phyloP scores from a whole-genome alignment of 2,797 vertebrate species.

The Sebastes hopkinsi region DNA sequence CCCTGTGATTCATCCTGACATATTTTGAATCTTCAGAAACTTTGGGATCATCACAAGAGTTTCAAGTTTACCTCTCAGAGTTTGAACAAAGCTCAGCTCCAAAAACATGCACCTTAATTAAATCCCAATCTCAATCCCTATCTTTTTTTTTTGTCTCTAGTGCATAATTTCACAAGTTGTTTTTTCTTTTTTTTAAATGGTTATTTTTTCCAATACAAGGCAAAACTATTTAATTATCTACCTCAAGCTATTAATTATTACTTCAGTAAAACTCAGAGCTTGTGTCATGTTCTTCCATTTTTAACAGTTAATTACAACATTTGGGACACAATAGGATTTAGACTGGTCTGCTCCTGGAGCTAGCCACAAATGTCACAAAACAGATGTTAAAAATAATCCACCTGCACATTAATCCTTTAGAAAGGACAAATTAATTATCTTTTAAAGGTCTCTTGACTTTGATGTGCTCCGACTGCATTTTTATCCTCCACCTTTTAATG shows the following conservation, averaged over 20 bases:
- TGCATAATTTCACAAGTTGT: not conserved
- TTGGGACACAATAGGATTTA: constrained; percentile 7
- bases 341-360: not conserved
- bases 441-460: constrained; percentile 79
- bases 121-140: not conserved
- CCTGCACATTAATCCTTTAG: constrained; percentile 70
- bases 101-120: not conserved
- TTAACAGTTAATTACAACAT: not conserved
- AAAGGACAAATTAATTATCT: constrained; percentile 84
- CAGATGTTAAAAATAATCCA: constrained; percentile 53
- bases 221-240: not conserved
- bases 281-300: not conserved
- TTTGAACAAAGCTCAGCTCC: not conserved
- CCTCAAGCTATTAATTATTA: not conserved
- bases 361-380: constrained; percentile 27
- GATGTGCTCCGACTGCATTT: constrained; percentile 65
- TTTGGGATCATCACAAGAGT: constrained; percentile 1
- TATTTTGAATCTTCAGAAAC: constrained; percentile 16
- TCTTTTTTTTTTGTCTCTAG: not conserved
- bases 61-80: not conserved
- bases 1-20: constrained; percentile 8
- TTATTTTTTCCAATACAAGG: not conserved
- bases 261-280: not conserved
- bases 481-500: constrained; percentile 46
- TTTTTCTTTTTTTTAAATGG: too few relatives aligned